Base-by-base conservation (phyloP, 2,888 invertebrate species). In the Volucella inanis region DNA sequence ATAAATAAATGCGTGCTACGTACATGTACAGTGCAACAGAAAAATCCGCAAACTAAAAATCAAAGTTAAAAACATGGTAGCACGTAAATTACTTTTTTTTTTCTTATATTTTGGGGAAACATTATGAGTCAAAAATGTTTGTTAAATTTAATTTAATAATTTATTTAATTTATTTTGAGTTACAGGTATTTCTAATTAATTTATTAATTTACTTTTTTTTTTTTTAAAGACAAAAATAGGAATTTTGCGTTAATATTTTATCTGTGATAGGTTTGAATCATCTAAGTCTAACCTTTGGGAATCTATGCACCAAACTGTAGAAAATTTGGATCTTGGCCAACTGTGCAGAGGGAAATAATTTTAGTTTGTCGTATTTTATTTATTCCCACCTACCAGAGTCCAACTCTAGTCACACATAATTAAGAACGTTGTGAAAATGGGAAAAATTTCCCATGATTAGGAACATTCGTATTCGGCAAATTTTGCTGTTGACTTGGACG, bases 251-350 rank as follows among this genome's bases (percentile, higher is more conserved):
- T 62, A 18, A 64, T 68, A 79, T 79, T 79, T 70, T 57, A 62
- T 70, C 18, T 45, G n/a, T n/a, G n/a, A n/a, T n/a, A 18, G 31
- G 15, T 41, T 59, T 83, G 83, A 83, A 65, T 83, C 83, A 83
- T 50, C 68, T 11, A 39, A 54, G 79, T 50, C 68, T n/a, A 39
- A 54, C 39, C 64, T 55, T 15, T 65, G 41, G 38, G 65, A 70
- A 75, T 75, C 79, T 75, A 68, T 70, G 64, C 50, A 11, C 41
- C 57, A 15, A 22, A 39, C n/a, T 55, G 47, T 47, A 15, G 47
- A 64, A 49, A 45, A 39, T 39, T 84, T 84, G 83, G 83, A 79
- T 59, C 31, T n/a, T 2, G 6, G 79, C 83, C 83, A 83, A 83
- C 38, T 18, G 47, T 52, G 18, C 22, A 62, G 61, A 62, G 39